phyloP scores from a whole-genome alignment of 2,888 invertebrate genomes.

The Lepidochrysops patricia region DNA sequence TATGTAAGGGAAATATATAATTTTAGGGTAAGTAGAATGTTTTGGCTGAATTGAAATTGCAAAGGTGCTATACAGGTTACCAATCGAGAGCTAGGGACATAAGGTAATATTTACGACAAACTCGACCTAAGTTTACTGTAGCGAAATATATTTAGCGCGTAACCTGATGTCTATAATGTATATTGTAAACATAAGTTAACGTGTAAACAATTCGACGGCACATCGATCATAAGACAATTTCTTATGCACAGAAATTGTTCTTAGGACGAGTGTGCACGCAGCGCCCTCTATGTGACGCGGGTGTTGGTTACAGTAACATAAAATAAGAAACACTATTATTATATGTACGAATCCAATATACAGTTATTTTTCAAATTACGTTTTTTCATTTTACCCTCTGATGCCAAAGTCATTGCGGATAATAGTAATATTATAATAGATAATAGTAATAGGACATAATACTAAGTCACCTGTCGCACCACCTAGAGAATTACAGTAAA shows the following conservation, averaged over 20 bases:
- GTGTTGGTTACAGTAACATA: conserved; percentile 70
- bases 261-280: conserved; percentile 29
- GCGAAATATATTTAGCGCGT: not conserved
- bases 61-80: conserved; percentile 61
- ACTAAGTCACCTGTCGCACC: too few relatives aligned
- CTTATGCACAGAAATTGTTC: not conserved
- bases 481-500: too few relatives aligned
- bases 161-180: conserved; percentile 8
- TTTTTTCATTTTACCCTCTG: conserved; percentile 20
- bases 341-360: conserved; percentile 60
- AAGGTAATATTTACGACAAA: conserved; percentile 8
- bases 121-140: not conserved
- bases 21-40: not conserved
- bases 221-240: not conserved
- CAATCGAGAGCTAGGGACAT: conserved; percentile 30
- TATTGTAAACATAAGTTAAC: conserved; percentile 2
- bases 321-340: conserved; percentile 45
- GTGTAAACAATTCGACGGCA: not conserved
- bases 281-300: conserved; percentile 60
- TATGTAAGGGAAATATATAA: too few relatives aligned
- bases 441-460: too few relatives aligned
- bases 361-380: conserved; percentile 43
- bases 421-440: too few relatives aligned
- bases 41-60: conserved; percentile 2
- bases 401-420: too few relatives aligned